phyloP scores from a whole-genome alignment of 2,113 vertebrate genomes.

The Agapornis roseicollis region DNA sequence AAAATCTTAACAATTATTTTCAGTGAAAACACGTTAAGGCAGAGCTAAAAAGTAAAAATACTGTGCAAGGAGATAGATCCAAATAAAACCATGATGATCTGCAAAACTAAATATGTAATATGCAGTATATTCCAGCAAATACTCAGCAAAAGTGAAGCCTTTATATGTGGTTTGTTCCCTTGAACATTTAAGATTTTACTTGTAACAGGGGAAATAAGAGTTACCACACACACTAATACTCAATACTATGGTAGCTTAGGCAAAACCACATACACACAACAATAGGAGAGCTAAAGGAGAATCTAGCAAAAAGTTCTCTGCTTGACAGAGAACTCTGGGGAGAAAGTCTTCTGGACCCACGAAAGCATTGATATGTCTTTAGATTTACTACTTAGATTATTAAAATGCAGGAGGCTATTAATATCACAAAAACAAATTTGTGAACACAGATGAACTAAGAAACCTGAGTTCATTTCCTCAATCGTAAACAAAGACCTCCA shows the following conservation, averaged over 20 bases:
- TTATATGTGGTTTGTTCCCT: neutral
- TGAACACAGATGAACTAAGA: slow-evolving; percentile 57
- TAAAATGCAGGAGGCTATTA: slow-evolving; percentile 64
- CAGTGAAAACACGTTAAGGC: neutral
- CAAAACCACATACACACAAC: neutral
- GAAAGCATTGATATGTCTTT: neutral
- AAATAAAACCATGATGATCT: neutral
- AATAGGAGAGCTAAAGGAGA: neutral
- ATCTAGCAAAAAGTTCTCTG: neutral
- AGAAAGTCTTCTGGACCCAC: neutral
- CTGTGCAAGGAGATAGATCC: neutral
- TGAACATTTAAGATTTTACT: neutral
- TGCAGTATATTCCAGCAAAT: neutral
- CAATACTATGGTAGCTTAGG: neutral
- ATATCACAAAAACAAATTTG: slow-evolving; percentile 21
- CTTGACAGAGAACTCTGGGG: neutral
- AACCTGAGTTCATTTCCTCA: slow-evolving; percentile 63
- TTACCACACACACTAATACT: neutral
- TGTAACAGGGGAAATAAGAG: neutral
- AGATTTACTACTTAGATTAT: slow-evolving; percentile 58
- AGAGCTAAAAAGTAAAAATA: neutral
- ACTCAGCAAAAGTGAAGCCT: neutral
- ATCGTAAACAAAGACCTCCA: slow-evolving; percentile 53
- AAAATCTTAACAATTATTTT: neutral
- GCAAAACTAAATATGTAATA: neutral